Conservation (phyloP, 2,888 invertebrate genomes). For the Mactromeris polynyma region DNA sequence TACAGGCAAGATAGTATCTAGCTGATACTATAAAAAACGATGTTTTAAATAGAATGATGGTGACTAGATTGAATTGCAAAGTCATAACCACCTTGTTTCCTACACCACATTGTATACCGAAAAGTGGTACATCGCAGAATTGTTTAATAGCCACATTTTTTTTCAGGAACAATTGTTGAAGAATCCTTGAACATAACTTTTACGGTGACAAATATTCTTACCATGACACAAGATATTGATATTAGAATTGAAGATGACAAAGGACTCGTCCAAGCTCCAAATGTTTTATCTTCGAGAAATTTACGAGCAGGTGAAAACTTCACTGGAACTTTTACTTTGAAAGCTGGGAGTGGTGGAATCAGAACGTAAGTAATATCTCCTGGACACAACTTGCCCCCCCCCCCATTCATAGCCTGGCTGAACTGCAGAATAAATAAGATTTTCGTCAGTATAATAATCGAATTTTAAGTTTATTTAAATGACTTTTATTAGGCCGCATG, state of each 20-base stretch:
- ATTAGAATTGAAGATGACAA: conserved; percentile 62
- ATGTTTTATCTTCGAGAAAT: conserved; percentile 3
- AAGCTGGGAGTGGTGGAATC: conserved; percentile 51
- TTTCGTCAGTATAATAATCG: neutral
- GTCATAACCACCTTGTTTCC: no score
- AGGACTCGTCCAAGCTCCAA: conserved; percentile 47
- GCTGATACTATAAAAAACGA: no score
- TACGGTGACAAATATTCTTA: conserved; percentile 45
- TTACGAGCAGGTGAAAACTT: conserved; percentile 49
- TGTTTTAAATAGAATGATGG: no score
- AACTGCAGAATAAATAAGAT: no score
- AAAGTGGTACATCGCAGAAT: no score
- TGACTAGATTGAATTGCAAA: no score
- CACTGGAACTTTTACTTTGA: conserved; percentile 50
- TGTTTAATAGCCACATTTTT: neutral
- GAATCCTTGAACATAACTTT: conserved; percentile 47
- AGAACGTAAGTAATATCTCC: conserved; percentile 50
- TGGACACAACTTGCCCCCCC: neutral
- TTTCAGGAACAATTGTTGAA: neutral
- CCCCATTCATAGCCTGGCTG: no score
- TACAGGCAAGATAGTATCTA: no score
- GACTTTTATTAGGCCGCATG: neutral
- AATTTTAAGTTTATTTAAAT: neutral
- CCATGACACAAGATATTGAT: conserved; percentile 50
- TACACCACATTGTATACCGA: no score